Evolutionary conservation across 1,140 invertebrate species (phyloP), one percentile per base, ranked within the genome.

Genomic region (Drosophila takahashii): DNA sequence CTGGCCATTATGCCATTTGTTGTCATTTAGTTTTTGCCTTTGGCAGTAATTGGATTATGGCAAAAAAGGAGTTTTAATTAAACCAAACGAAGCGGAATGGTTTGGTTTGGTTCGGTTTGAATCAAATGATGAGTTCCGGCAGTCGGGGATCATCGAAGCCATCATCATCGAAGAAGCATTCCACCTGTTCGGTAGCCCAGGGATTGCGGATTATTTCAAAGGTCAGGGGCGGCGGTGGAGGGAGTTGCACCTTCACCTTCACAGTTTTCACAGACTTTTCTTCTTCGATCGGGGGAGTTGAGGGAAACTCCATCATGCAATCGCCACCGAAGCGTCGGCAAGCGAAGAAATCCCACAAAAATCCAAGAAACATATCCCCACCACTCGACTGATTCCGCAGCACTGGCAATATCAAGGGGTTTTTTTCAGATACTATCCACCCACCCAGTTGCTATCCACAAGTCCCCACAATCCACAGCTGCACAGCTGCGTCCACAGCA

Each of bases 121-220:
- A 29, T 58, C 71, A 84, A 13, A 86, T 86, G 15, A 83, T 76
- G 34, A 79, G 15, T 44, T 87, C 83, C 4, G 83, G 79, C 27
- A 83, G 37, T 0, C 83, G 65, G 11, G 83, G 83, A 83, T 86
- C 83, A 41, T 86, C 83, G 22, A 58, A 86, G 15, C 81, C 83
- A n/a, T 37, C 34, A n/a, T 39, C 37, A n/a, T n/a, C n/a, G n/a
- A n/a, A n/a, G 32, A 45, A 41, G 9, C 56, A 56, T 13, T 81
- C 69, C 7, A 37, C 42, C 59, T 50, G 39, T 4, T 58, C 60
- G 15, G 36, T 16, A 9, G 53, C 45, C 59, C 37, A 32, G 27
- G 36, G 11, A 48, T 32, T 69, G 36, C 15, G 37, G 11, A 51
- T 50, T 11, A 41, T 34, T 47, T 29, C 61, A 13, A 32, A 34